Evolutionary conservation across 2,797 vertebrate species (phyloP).

Genomic region (Sebastes itinus): DNA sequence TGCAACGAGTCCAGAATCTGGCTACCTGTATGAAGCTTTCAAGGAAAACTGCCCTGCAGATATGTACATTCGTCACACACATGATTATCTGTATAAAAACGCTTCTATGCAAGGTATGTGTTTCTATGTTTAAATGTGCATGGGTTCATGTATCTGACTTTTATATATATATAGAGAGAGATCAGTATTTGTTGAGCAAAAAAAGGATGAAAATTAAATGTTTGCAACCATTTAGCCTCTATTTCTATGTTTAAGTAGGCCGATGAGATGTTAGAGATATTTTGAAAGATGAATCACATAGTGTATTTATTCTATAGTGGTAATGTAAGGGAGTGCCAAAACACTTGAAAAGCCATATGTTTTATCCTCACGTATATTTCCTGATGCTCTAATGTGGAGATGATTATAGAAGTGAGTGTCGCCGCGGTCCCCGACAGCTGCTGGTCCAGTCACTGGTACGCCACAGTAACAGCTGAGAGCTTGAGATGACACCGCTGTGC

Average conservation of each 20-base stretch:
- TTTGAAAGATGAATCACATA: neutral
- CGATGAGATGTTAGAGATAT: neutral
- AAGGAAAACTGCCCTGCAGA: neutral
- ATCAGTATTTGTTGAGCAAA: neutral
- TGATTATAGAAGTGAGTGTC: conserved; percentile 29
- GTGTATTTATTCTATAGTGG: neutral
- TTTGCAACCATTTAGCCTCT: conserved; percentile 1
- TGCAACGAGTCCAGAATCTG: conserved; percentile 75
- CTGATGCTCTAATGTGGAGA: conserved; percentile 22
- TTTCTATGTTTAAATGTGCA: neutral
- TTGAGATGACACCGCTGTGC: conserved; percentile 50
- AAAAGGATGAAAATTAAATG: neutral
- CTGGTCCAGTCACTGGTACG: conserved; percentile 29
- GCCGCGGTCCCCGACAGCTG: conserved; percentile 49
- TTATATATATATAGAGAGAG: neutral
- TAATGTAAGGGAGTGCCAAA: neutral
- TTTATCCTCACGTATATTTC: conserved; percentile 16
- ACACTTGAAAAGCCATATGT: neutral
- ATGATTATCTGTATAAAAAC: neutral
- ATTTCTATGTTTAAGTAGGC: neutral
- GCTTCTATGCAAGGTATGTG: neutral
- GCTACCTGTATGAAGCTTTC: conserved; percentile 69
- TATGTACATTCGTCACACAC: neutral
- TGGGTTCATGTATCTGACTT: neutral
- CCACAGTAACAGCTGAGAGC: conserved; percentile 66